These are phyloP conservation scores for Oreochromis aureus DNA, from an alignment of 2,113 vertebrate genomes.

Conservation along the genomic window DNA sequence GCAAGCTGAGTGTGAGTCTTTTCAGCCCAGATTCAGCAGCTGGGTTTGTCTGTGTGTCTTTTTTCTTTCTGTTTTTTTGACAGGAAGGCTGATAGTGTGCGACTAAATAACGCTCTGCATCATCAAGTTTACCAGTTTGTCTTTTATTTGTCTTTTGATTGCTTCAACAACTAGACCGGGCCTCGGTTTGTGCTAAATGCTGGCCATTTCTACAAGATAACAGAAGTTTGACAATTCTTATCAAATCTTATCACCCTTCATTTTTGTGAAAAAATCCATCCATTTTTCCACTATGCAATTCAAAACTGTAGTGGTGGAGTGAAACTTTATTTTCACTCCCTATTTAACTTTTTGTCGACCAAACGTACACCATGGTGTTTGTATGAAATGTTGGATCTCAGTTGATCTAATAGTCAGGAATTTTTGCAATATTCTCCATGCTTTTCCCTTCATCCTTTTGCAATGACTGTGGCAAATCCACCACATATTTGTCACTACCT, in stretches of 20 bases:
- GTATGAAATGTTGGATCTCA: neutral
- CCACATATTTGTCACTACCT: neutral
- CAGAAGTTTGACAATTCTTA: neutral
- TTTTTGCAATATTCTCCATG: neutral
- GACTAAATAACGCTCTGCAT: neutral
- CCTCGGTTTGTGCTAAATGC: neutral
- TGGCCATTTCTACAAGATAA: neutral
- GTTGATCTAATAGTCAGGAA: neutral
- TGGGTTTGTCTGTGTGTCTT: neutral
- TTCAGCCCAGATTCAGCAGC: neutral
- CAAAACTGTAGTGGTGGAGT: neutral
- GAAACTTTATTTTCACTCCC: neutral
- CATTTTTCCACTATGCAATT: neutral
- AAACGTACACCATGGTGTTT: neutral
- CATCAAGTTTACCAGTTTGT: neutral
- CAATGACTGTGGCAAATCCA: neutral
- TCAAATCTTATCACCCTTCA: neutral
- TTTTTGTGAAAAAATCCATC: neutral
- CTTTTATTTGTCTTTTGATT: neutral
- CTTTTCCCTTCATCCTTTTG: neutral
- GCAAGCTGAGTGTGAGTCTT: neutral
- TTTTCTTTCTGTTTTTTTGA: neutral
- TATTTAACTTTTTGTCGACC: neutral
- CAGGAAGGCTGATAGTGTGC: neutral
- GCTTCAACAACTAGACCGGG: neutral